Evolutionary conservation across 2,888 invertebrate species (phyloP), one percentile per base, ranked within the genome.

Genomic region (Drosophila atroscutellata): DNA sequence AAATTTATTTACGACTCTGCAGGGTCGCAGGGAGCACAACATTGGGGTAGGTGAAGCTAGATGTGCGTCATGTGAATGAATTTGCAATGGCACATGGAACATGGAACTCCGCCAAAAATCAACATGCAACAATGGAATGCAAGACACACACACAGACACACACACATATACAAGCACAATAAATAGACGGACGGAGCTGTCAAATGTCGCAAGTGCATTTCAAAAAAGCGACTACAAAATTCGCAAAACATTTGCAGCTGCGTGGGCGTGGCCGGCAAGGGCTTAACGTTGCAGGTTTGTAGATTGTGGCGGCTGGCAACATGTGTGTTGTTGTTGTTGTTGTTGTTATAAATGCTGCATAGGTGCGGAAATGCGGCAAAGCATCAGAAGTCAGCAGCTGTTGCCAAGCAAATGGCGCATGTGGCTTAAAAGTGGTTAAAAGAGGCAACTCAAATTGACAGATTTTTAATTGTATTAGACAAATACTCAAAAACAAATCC

Each of bases 141-240:
- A 52, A 45, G 45, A 15, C 15, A 24, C 45, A 20, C 13, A 56
- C 56, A 56, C 20, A 49, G 37, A 28, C 36, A 54, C 59, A 47
- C 56, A 42, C 34, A 61, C 67, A 68, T 47, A 62, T 34, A 52
- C 39, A 54, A 49, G 57, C 47, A 64, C 71, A 76, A 75, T 72
- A 83, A 78, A 73, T 79, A 76, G 75, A 86, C 89, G 81, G 77
- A 83, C 72, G 61, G 67, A 86, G 81, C 85, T 85, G 85, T 89
- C 89, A 85, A 86, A 83, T 86, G 84, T 74, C 75, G 81, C 85
- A 76, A 88, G 83, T 83, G 81, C 79, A 83, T 86, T 88, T 86
- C 81, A 88, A 77, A 88, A 85, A 86, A 73, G 86, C 72, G 71
- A 71, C 83, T 75, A 57, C 77, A 66, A 87, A 83, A 75, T 82